Base-by-base conservation (phyloP, 2,113 vertebrate genomes). In the Ondatra zibethicus region DNA sequence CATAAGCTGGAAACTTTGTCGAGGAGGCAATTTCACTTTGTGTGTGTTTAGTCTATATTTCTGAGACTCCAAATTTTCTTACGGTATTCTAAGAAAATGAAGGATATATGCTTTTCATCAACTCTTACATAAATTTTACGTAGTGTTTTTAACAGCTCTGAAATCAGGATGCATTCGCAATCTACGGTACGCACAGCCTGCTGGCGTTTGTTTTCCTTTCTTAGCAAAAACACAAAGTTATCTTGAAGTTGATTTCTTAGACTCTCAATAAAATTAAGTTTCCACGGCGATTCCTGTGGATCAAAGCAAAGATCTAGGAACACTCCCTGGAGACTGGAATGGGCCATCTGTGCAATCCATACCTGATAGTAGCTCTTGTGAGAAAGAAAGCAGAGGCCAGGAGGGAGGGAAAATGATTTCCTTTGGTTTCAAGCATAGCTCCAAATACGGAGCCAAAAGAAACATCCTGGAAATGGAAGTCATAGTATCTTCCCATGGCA, bases 171-270 rank as follows among this genome's bases (percentile, higher is more conserved):
- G 58, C 33, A 16, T 88, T 94, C 39, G 3, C 58, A 88, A n/a
- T 90, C 63, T 63, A 73, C 55, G n/a, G 36, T 55, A 31, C 31
- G 29, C 47, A 36, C 3, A 91, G 36, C 65, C 84, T 68, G 75
- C 88, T 58, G 55, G 52, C 16, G 50, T 66, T 65, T 68, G 76
- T 82, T 72, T 86, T 95, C 86, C 50, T 84, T 66, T 89, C 70
- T 85, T 31, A 77, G 73, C 50, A 87, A 76, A 93, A 93, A 89
- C 33, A 89, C 27, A 77, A 95, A 61, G 81, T 80, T 85, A 47
- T 88, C 81, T 78, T 92, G 55, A 78, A 55, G 72, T 4, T 52
- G 66, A 82, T 82, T 95, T 90, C 85, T 92, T 88, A 84, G 68
- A 78, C 86, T 94, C 75, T 94, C 75, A 7, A 50, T 23, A 84